A percentile compares a stretch with the other conserved stretches of the same genome.
phyloP scores from a whole-genome alignment of 2,888 invertebrate genomes.

The Arctia plantaginis region DNA sequence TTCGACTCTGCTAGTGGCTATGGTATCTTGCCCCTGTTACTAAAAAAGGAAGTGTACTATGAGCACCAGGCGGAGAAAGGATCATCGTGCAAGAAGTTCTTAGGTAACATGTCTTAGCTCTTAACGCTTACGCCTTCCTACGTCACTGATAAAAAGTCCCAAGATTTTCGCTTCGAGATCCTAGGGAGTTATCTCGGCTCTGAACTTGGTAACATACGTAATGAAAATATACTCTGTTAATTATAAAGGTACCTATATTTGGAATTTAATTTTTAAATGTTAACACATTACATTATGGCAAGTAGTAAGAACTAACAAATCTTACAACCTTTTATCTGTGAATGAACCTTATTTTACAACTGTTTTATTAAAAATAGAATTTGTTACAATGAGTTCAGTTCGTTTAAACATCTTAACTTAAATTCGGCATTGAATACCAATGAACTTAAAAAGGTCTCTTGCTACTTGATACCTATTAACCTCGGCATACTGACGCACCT shows the following conservation, averaged over 20 bases:
- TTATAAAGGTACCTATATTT: no score
- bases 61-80: no score
- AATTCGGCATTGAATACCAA: conserved; percentile 36
- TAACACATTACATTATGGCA: no score
- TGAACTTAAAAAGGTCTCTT: conserved; percentile 49
- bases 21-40: no score
- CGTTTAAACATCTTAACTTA: conserved; percentile 32
- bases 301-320: neutral
- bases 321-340: neutral
- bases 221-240: no score
- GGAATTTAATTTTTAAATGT: no score
- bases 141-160: neutral
- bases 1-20: no score
- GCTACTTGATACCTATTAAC: conserved; percentile 29
- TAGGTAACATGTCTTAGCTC: neutral
- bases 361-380: neutral
- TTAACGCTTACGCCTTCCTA: neutral
- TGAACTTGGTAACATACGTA: no score
- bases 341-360: neutral
- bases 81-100: no score
- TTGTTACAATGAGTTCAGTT: conserved; percentile 30
- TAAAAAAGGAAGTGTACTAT: no score
- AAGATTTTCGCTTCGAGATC: no score
- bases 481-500: conserved; percentile 18
- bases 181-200: no score